Evolutionary conservation across 23 tunicate genomes (phyloP).

Genomic region (Styela clava): DNA sequence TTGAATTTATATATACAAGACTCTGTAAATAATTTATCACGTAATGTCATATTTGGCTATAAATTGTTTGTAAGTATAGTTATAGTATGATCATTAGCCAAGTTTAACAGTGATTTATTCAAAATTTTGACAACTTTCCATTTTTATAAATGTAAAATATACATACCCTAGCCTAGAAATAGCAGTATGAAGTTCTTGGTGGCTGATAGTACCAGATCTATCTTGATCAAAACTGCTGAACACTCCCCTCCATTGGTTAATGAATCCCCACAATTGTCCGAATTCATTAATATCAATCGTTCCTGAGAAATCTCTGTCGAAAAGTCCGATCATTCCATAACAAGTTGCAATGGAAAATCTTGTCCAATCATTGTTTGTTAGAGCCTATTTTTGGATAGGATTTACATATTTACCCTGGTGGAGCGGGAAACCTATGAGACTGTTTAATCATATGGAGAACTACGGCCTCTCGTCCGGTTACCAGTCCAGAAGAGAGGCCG

Average conservation of each 20-base stretch:
- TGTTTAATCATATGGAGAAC: no score
- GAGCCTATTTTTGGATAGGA: slow-evolving; percentile 66
- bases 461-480: no score
- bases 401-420: no score
- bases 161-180: slow-evolving; percentile 12
- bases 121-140: no score
- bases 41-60: no score
- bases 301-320: slow-evolving; percentile 76
- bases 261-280: slow-evolving; percentile 54
- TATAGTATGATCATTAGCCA: no score
- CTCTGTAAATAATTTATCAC: no score
- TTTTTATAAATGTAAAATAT: not conserved
- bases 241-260: slow-evolving; percentile 82
- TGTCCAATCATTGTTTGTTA: slow-evolving; percentile 79
- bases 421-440: no score
- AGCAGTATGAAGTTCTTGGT: slow-evolving; percentile 66
- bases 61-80: no score
- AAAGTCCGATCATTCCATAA: slow-evolving; percentile 80
- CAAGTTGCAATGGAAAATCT: slow-evolving; percentile 60
- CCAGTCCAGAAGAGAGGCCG: no score
- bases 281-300: slow-evolving; percentile 79
- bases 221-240: slow-evolving; percentile 83
- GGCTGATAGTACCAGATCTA: slow-evolving; percentile 64
- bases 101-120: no score
- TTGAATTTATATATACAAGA: no score